phyloP scores from a whole-genome alignment of 1,140 invertebrate genomes.

The Bombus waltoni region DNA sequence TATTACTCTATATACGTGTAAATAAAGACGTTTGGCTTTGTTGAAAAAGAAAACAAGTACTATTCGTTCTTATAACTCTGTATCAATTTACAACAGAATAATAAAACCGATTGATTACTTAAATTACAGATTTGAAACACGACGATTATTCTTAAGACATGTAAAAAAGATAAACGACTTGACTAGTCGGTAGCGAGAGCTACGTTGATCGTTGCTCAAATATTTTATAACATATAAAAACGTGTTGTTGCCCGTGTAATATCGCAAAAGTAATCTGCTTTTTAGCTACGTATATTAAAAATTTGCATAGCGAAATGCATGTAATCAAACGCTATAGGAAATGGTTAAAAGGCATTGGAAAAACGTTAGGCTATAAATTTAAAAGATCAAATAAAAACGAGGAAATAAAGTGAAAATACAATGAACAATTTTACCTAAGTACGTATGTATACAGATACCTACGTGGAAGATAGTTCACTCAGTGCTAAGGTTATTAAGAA shows the following conservation, averaged over 20 bases:
- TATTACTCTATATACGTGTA: constrained; percentile 85
- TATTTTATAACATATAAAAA: neutral
- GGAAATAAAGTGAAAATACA: neutral
- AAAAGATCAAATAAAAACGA: too few relatives aligned
- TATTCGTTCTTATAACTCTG: neutral
- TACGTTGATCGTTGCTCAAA: neutral
- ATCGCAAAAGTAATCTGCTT: neutral
- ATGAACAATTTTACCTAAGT: neutral
- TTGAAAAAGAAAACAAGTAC: too few relatives aligned
- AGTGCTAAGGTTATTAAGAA: neutral
- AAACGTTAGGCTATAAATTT: too few relatives aligned
- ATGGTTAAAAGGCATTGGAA: too few relatives aligned
- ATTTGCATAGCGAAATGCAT: neutral
- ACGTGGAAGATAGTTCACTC: neutral
- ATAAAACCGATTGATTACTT: neutral
- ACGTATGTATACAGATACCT: neutral
- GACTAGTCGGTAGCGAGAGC: too few relatives aligned
- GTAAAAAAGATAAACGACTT: neutral
- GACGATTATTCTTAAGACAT: neutral
- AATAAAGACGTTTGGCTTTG: constrained; percentile 38
- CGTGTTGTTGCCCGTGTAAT: neutral
- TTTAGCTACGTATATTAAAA: neutral
- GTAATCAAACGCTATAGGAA: too few relatives aligned
- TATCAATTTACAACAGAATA: neutral
- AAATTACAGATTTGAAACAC: neutral